Conservation (phyloP, 2,113 vertebrate species). For the Scalopus aquaticus region DNA sequence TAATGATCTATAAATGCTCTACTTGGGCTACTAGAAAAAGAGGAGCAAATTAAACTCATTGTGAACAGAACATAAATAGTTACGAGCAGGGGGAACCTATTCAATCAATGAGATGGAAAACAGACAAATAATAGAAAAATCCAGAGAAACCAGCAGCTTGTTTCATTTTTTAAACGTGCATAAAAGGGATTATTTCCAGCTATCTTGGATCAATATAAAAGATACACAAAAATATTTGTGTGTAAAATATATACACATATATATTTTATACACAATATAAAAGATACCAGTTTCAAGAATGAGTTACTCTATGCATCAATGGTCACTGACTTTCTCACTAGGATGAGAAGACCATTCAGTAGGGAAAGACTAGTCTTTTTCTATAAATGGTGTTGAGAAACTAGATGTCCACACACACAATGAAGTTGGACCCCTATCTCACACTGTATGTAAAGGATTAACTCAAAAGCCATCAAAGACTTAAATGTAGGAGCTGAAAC, state of each 20-base stretch:
- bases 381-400: neutral
- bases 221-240: no score
- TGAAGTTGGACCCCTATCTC: neutral
- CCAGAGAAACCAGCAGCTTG: neutral
- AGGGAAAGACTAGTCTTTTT: neutral
- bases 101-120: constrained; percentile 25
- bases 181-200: neutral
- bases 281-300: constrained; percentile 3
- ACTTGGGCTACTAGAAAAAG: neutral
- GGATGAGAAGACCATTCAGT: neutral
- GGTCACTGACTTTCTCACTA: neutral
- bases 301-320: neutral
- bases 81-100: neutral
- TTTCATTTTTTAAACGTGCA: neutral
- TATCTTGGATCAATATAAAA: neutral
- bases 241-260: no score
- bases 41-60: neutral
- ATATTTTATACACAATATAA: no score
- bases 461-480: constrained; percentile 1
- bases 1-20: neutral
- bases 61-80: neutral
- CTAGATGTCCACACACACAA: neutral
- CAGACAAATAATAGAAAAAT: neutral
- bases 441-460: neutral
- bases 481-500: neutral